These are phyloP conservation scores for Smithornis capensis DNA, from an alignment of 2,113 vertebrate genomes.

Conservation along the genomic window DNA sequence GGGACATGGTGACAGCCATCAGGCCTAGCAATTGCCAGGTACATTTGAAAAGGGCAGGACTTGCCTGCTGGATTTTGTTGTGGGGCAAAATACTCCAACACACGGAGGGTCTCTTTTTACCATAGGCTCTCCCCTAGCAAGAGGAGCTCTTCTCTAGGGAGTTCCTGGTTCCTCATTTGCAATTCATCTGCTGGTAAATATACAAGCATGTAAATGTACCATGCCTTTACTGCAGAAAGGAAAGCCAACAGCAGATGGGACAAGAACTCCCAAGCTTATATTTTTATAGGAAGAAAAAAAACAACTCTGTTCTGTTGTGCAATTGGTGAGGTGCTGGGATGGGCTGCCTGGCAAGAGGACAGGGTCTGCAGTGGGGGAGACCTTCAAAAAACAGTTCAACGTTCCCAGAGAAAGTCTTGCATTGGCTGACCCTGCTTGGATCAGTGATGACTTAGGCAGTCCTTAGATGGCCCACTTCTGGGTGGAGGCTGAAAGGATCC, in stretches of 20 bases:
- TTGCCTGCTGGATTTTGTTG: not conserved
- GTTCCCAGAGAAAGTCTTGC: not conserved
- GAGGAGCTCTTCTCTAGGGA: not conserved
- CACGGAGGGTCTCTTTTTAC: not conserved
- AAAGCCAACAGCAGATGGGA: not conserved
- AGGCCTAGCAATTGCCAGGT: not conserved
- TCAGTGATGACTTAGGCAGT: not conserved
- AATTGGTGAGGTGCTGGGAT: not conserved
- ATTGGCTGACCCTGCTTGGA: not conserved
- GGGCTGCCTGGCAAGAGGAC: not conserved
- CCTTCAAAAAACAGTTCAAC: not conserved
- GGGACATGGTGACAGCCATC: not conserved
- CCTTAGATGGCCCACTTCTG: not conserved
- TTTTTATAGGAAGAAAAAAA: not conserved
- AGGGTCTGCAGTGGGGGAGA: not conserved
- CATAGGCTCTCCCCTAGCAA: not conserved
- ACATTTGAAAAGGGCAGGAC: not conserved
- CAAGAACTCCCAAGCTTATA: not conserved
- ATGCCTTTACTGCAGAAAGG: not conserved
- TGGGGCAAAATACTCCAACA: not conserved
- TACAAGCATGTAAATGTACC: too few species aligned
- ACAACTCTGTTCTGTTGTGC: not conserved
- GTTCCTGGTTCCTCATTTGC: not conserved
- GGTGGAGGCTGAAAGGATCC: rapidly evolving
- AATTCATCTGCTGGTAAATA: not conserved